Percentiles rank a stretch among this genome's conserved stretches.
These are phyloP conservation scores for Squalus acanthias DNA, from an alignment of 2,797 vertebrate genomes.

Conservation along the genomic window DNA sequence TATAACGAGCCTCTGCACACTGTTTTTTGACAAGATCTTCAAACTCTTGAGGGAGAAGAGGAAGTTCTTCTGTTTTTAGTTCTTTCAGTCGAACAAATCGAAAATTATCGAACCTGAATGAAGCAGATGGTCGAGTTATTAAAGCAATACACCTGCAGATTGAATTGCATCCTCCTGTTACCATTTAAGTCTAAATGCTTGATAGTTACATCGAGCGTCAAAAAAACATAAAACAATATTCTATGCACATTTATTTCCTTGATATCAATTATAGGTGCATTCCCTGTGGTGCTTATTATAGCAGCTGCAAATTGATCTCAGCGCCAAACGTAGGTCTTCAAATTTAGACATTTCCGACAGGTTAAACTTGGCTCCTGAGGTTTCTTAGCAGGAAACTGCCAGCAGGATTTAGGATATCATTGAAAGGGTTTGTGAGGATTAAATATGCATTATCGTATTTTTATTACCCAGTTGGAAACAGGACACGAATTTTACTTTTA, in stretches of 20 bases:
- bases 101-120: slow-evolving; percentile 66
- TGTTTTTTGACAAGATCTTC: slow-evolving; percentile 62
- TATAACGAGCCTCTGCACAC: slow-evolving; percentile 61
- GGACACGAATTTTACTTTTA: neutral
- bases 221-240: neutral
- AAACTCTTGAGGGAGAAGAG: slow-evolving; percentile 68
- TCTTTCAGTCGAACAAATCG: slow-evolving; percentile 73
- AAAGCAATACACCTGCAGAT: neutral
- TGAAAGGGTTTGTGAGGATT: neutral
- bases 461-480: neutral
- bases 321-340: neutral
- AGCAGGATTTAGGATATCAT: neutral
- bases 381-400: neutral
- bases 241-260: neutral
- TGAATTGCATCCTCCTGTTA: neutral
- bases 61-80: slow-evolving; percentile 58
- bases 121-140: slow-evolving; percentile 17
- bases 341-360: neutral
- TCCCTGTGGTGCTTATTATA: neutral
- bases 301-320: neutral
- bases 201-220: too few relatives aligned
- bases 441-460: neutral
- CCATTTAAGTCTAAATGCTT: neutral
- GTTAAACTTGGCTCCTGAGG: neutral
- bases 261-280: neutral